These are phyloP conservation scores for Thysanoteuthis rhombus DNA, from an alignment of 2,888 invertebrate genomes.

Conservation along the genomic window DNA sequence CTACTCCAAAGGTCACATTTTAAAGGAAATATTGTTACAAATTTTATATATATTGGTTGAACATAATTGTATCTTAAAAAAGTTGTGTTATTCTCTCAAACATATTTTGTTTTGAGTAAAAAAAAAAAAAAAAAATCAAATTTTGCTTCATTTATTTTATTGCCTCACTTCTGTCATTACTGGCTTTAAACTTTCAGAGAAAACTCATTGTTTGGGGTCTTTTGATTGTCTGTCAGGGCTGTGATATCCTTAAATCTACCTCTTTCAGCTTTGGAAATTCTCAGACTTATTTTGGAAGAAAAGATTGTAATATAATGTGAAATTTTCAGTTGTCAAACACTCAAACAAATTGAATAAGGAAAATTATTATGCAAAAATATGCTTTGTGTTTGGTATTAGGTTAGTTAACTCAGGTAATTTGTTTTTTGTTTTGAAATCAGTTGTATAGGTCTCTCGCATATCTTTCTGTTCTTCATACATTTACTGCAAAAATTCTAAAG, in stretches of 20 bases:
- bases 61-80: constrained; percentile 1
- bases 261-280: not conserved
- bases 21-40: constrained; percentile 12
- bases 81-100: not conserved
- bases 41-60: constrained; percentile 12
- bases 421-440: not conserved
- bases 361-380: not conserved
- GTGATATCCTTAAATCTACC: constrained; percentile 19
- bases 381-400: not conserved
- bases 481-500: not conserved
- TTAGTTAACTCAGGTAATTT: not conserved
- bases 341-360: not conserved
- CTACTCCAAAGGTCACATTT: not conserved
- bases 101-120: not conserved
- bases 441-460: not conserved
- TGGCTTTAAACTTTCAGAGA: too few relatives aligned
- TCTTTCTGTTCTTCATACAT: not conserved
- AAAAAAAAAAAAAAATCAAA: constrained; percentile 13
- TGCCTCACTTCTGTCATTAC: too few relatives aligned
- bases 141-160: not conserved
- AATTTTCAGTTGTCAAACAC: not conserved
- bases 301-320: not conserved
- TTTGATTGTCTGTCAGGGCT: not conserved
- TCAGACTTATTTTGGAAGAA: not conserved
- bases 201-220: not conserved